Percentiles rank a stretch among this genome's conserved stretches.
Evolutionary conservation across 2,797 vertebrate species (phyloP).

Genomic region (Dendrocincla tyrannina): DNA sequence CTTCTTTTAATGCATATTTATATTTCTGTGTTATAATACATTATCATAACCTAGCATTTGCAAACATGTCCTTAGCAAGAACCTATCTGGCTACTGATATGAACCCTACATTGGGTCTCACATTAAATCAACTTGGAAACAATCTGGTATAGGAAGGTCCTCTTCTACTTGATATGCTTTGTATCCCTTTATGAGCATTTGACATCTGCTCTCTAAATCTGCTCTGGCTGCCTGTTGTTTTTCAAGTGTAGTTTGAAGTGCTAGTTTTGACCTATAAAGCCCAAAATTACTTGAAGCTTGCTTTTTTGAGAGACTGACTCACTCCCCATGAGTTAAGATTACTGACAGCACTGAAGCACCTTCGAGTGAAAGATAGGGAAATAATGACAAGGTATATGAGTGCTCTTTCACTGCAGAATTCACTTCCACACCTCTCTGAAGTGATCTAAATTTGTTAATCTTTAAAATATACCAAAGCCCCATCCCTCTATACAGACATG

Average conservation of each 20-base stretch:
- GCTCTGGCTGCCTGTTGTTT: constrained; percentile 47
- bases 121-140: constrained; percentile 29
- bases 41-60: background rate
- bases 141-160: constrained; percentile 3
- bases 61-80: background rate
- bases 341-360: constrained; percentile 39
- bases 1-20: background rate
- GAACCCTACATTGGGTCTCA: background rate
- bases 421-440: constrained; percentile 38
- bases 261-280: constrained; percentile 62
- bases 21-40: background rate
- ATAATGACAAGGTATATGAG: constrained; percentile 34
- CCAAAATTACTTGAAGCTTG: constrained; percentile 47
- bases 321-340: constrained; percentile 46
- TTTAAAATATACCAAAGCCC: constrained; percentile 7
- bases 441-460: constrained; percentile 48
- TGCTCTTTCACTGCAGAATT: constrained; percentile 27
- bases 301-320: constrained; percentile 50
- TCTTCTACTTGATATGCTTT: constrained; percentile 40
- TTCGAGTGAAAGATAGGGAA: constrained; percentile 27
- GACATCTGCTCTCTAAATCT: constrained; percentile 65
- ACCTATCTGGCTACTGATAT: background rate
- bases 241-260: constrained; percentile 57
- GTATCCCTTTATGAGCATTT: constrained; percentile 52
- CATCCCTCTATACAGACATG: background rate